phyloP scores from a whole-genome alignment of 2,888 invertebrate species.

The Meliscaeva auricollis region DNA sequence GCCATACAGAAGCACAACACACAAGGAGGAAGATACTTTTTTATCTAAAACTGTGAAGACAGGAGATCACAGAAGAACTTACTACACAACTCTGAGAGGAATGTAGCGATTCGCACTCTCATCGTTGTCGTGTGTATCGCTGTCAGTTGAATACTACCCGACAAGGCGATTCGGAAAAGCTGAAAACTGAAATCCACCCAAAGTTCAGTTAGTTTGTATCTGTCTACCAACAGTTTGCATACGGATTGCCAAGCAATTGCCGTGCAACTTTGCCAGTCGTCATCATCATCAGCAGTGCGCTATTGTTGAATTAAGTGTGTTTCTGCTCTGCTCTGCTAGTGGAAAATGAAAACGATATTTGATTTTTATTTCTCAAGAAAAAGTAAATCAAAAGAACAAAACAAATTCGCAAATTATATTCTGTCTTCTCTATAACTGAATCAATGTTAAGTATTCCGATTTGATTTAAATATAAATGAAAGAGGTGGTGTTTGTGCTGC shows the following conservation, averaged over 20 bases:
- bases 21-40: slow-evolving; percentile 61
- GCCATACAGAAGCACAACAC: slow-evolving; percentile 70
- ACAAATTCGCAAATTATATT: slow-evolving; percentile 62
- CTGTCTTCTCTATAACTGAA: slow-evolving; percentile 33
- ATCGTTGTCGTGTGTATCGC: slow-evolving; percentile 75
- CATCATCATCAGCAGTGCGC: slow-evolving; percentile 34
- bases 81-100: slow-evolving; percentile 66
- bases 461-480: slow-evolving; percentile 21
- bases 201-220: slow-evolving; percentile 71
- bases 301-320: slow-evolving; percentile 43
- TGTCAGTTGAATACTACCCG: slow-evolving; percentile 74
- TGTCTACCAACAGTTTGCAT: slow-evolving; percentile 60
- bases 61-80: slow-evolving; percentile 56
- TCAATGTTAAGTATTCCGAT: slow-evolving; percentile 54
- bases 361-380: slow-evolving; percentile 36
- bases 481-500: slow-evolving; percentile 34
- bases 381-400: slow-evolving; percentile 40
- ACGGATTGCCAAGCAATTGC: slow-evolving; percentile 67
- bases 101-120: slow-evolving; percentile 75
- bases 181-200: slow-evolving; percentile 75
- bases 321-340: slow-evolving; percentile 18
- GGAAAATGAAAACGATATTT: slow-evolving; percentile 43
- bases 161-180: slow-evolving; percentile 71
- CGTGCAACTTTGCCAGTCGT: slow-evolving; percentile 54
- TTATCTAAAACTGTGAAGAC: slow-evolving; percentile 43